Evolutionary conservation across 2,113 vertebrate species (phyloP), one percentile per base, ranked within the genome.

Genomic region (Malurus alboscapulatus): DNA sequence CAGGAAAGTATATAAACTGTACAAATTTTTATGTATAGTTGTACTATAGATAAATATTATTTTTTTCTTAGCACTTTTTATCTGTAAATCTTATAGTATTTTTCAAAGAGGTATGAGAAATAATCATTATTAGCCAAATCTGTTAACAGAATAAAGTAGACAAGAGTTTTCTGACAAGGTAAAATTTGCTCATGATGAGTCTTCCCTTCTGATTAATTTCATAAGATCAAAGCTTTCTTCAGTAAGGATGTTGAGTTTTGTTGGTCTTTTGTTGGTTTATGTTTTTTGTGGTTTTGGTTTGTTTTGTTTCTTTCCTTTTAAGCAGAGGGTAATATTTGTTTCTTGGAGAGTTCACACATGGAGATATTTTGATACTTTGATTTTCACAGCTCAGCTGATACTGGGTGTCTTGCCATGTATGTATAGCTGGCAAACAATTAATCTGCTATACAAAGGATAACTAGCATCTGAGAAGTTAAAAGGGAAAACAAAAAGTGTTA

Each of bases 381-480:
- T 94, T 88, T 93, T 90, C 86, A 84, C 53, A 78, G 76, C 57
- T 86, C 44, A 86, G 73, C 44, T 93, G 61, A 94, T 90, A 74
- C 65, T 26, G 51, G 67, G 72, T 8, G 0, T 78, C 30, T 90
- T 94, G 92, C 68, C 91, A 58, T 40, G 27, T 20, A 80, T 47
- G 20, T 55, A 76, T 53, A 83, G 47, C 32, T 92, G 53, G 63
- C 65, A 95, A 86, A 84, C 34, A 93, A 66, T 83, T 72, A 90
- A 90, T 67, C 38, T 93, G 53, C 59, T 86, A 82, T n/a, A 71
- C 34, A 63, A 86, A 69, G 51, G 59, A 74, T 42, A 88, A 63
- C 18, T 29, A 88, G 45, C n/a, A 81, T 78, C 61, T 74, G 25
- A 87, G 68, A 90, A 71, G 25, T 30, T 90, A 54, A 66, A 90